Evolutionary conservation across 1,140 invertebrate species (phyloP), one percentile per base, ranked within the genome.

Genomic region (Lepidostoma basale): DNA sequence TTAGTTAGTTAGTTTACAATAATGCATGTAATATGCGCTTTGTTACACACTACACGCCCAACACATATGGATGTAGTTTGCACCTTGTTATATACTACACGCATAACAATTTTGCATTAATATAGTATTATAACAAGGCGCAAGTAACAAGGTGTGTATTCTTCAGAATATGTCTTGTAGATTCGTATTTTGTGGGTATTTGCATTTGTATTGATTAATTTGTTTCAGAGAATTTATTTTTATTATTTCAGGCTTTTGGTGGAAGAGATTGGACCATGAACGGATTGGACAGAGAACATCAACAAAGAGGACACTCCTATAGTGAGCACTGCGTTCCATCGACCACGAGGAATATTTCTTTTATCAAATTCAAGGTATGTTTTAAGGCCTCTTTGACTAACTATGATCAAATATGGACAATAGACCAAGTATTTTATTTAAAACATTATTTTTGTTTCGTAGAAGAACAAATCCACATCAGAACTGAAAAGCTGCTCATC

Each of bases 191-290:
- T 36, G n/a, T 8, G n/a, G 6, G 33, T 8, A n/a, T 5, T 12
- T 44, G 16, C 42, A 44, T 8, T 23, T 20, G 22, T 16, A 8
- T 52, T 60, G 30, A 33, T 33, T 6, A 6, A 33, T 33, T 6
- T 33, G 5, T 33, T 33, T 33, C 30, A 12, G 5, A 6, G 5
- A 6, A 33, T 6, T 33, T 33, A 33, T 26, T n/a, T 26, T 28
- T 54, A 10, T 67, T 52, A 64, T 70, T 75, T 1, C 73, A 93
- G 88, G 88, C 92, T 10, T 96, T 97, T 77, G 95, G 95, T 44
- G 95, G 95, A 16, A 79, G 93, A 72, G 91, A 93, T 67, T 92
- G 90, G 90, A 87, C 88, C 0, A 82, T 87, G 9, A 86, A 88
- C 0, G 88, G 88, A 16, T 78, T 79, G 14, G 76, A 75, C 12